Base-by-base conservation (phyloP, 2,797 vertebrate genomes). In the Amblyopsis hoosieri region DNA sequence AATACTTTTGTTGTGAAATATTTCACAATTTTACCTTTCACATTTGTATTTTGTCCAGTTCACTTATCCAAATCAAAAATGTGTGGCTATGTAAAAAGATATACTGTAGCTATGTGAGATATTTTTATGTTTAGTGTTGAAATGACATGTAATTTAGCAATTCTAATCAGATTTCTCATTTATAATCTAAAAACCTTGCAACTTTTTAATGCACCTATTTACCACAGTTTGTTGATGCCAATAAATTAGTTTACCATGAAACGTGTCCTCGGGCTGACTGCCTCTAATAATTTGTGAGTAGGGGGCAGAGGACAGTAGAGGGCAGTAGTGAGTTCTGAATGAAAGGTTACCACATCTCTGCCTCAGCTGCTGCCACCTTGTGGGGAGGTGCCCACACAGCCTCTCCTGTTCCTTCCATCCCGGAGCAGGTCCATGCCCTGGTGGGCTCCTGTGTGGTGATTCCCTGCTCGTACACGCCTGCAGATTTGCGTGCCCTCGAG, bases 361-460 rank as follows among this genome's bases (percentile, higher is more conserved):
- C 69, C 37, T 10, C 64, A 48, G 58, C 72, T 79, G 4, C 46
- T 75, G 85, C 56, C 57, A 74, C 68, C 45, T 31, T 86, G 62
- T 85, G 77, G 73, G 81, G 37, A 54, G 71, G 1, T 4, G 69
- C 69, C 31, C 72, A 68, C 37, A 51, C 79, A 1, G 46, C 61
- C 3, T 78, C 87, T 3, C 85, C 79, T 29, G 71, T 78, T 9
- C 88, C 89, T 48, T 81, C 81, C 0, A 74, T 87, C 62, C 93
- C 92, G 0, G 83, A 63, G 6, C 75, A 37, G 3, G 84, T 94
- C 53, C 67, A 57, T 2, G 93, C 88, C 5, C 54, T 93, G 49
- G 74, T 59, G 45, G 93, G 93, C 51, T 93, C 92, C 17, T 95
- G 94, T 1, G 89, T 92, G 57, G 79, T 94, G 71, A 85, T 95